Conservation (phyloP, 2,888 invertebrate species). For the Allacma fusca region DNA sequence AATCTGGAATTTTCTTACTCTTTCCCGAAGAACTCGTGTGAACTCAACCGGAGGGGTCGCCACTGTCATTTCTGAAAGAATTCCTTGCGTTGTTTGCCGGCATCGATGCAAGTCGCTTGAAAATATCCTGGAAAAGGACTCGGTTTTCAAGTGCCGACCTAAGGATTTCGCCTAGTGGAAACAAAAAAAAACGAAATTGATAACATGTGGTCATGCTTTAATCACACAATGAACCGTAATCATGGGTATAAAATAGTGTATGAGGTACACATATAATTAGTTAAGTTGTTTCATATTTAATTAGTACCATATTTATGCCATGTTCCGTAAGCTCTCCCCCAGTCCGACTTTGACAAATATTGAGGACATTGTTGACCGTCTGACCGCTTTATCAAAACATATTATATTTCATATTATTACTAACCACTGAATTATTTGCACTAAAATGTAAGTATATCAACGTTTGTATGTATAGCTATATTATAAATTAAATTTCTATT, state of each 20-base stretch:
- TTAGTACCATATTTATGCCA: constrained; percentile 1
- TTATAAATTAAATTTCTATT: too few relatives aligned
- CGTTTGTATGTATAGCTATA: too few relatives aligned
- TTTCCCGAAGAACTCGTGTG: background rate
- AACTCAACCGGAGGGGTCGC: background rate
- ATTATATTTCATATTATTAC: background rate
- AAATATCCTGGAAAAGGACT: background rate
- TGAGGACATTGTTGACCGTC: background rate
- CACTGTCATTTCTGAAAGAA: background rate
- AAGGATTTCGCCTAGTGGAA: background rate
- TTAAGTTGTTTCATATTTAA: too few relatives aligned
- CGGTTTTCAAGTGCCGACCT: background rate
- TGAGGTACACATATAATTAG: too few relatives aligned
- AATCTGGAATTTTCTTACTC: background rate
- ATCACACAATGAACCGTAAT: background rate
- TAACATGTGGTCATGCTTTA: background rate
- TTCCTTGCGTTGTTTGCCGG: background rate
- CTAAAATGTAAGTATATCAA: too few relatives aligned
- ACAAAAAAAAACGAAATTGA: background rate
- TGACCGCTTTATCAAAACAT: background rate
- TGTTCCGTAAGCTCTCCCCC: background rate
- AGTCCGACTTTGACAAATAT: background rate
- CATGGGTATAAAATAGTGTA: too few relatives aligned
- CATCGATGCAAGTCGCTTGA: constrained; percentile 1
- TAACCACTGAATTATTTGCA: background rate